Percentiles rank a stretch among this genome's conserved stretches.
These are phyloP conservation scores for Perdita meconis DNA, from an alignment of 2,888 invertebrate genomes.

Conservation along the genomic window DNA sequence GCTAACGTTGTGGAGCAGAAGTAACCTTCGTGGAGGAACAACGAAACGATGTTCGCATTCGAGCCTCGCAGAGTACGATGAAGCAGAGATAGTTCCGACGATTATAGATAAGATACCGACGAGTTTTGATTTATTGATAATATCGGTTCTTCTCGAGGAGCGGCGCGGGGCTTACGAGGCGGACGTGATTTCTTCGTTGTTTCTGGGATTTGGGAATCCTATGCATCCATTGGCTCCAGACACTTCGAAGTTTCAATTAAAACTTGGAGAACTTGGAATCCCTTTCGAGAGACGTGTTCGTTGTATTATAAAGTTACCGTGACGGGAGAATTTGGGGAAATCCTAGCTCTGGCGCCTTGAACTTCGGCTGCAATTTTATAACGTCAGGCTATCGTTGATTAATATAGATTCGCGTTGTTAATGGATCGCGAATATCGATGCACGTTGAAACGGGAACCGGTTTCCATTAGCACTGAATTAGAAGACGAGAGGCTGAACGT, in stretches of 20 bases:
- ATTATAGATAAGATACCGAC: background rate
- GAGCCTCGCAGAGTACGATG: background rate
- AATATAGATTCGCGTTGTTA: too few relatives aligned
- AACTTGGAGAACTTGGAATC: background rate
- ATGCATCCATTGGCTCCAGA: background rate
- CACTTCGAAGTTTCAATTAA: background rate
- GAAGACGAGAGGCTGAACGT: too few relatives aligned
- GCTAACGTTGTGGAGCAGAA: background rate
- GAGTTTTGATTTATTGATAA: constrained; percentile 1
- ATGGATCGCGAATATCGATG: too few relatives aligned
- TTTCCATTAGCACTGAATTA: too few relatives aligned
- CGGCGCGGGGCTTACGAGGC: background rate
- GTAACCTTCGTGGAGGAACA: background rate
- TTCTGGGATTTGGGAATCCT: constrained; percentile 1
- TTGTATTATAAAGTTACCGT: background rate
- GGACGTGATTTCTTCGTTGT: background rate
- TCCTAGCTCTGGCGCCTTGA: too few relatives aligned
- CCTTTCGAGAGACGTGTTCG: too few relatives aligned
- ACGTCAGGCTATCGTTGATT: too few relatives aligned
- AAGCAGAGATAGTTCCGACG: background rate
- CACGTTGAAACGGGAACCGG: too few relatives aligned
- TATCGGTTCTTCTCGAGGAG: background rate
- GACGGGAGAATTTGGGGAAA: background rate
- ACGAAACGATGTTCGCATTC: background rate
- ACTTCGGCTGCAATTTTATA: too few relatives aligned